Conservation (phyloP, 2,888 invertebrate species). For the Standfussiana lucernea region DNA sequence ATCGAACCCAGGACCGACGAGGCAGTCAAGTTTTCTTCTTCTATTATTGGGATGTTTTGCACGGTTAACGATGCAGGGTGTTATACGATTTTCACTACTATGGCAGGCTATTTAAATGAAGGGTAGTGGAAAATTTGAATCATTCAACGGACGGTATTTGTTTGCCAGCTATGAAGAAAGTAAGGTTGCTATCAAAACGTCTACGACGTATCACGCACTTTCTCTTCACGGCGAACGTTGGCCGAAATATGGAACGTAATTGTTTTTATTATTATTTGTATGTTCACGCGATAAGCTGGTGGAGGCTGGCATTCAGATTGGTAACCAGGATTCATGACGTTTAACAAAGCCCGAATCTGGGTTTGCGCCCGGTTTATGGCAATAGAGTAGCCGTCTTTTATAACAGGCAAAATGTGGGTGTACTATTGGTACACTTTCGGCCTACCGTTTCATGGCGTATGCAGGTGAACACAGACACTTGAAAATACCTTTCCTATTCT, state of each 20-base stretch:
- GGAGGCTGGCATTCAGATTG: not conserved
- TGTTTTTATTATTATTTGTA: not conserved
- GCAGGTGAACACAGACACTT: too few species aligned
- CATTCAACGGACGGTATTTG: not conserved
- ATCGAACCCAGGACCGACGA: too few species aligned
- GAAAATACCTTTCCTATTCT: too few species aligned
- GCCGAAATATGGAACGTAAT: conserved; percentile 28
- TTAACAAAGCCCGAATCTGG: not conserved
- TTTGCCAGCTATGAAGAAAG: conserved; percentile 23
- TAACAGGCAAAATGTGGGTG: too few species aligned
- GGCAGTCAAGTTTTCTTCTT: too few species aligned
- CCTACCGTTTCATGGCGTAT: too few species aligned
- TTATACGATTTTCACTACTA: too few species aligned
- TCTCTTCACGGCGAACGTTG: conserved; percentile 17
- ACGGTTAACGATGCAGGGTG: too few species aligned
- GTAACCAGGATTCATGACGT: not conserved
- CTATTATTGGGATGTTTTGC: too few species aligned
- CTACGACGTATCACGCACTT: conserved; percentile 34
- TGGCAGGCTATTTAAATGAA: not conserved
- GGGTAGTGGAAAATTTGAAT: not conserved
- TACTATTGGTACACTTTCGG: too few species aligned
- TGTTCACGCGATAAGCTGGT: not conserved
- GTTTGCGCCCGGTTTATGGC: not conserved
- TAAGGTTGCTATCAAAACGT: conserved; percentile 33
- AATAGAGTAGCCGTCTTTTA: too few species aligned